These are phyloP conservation scores for Mya arenaria DNA, from an alignment of 1,140 invertebrate genomes.

Conservation along the genomic window DNA sequence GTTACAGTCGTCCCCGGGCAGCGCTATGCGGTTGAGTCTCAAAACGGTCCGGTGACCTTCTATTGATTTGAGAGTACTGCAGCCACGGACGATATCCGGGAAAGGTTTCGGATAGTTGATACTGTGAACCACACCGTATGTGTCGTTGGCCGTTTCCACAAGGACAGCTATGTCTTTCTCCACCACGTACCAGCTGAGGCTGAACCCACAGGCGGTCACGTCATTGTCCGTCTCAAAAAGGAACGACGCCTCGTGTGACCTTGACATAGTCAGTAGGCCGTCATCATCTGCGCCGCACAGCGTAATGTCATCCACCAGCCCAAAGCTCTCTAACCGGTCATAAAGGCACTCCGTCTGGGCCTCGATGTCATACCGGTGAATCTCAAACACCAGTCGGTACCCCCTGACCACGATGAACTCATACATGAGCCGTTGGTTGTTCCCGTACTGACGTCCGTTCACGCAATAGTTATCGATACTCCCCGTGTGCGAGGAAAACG, in stretches of 20 bases:
- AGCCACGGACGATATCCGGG: conserved; percentile 3
- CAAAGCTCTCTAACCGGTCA: conserved; percentile 7
- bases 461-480: background rate
- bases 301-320: background rate
- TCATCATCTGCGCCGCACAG: background rate
- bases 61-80: background rate
- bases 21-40: background rate
- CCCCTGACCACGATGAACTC: background rate
- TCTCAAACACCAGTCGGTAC: background rate
- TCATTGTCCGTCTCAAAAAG: conserved; percentile 15
- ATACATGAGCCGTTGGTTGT: background rate
- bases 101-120: conserved; percentile 30
- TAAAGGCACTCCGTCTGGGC: conserved; percentile 24
- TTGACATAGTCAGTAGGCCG: background rate
- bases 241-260: background rate
- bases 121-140: background rate
- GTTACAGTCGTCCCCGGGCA: background rate
- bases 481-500: no score
- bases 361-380: conserved; percentile 17
- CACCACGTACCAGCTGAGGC: conserved; percentile 14
- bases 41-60: background rate
- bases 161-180: background rate
- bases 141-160: background rate
- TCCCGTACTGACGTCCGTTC: conserved; percentile 5
- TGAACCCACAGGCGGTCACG: conserved; percentile 17